Evolutionary conservation across 2,797 vertebrate genomes (phyloP).

Genomic region (Spinibarbus caldwelli): DNA sequence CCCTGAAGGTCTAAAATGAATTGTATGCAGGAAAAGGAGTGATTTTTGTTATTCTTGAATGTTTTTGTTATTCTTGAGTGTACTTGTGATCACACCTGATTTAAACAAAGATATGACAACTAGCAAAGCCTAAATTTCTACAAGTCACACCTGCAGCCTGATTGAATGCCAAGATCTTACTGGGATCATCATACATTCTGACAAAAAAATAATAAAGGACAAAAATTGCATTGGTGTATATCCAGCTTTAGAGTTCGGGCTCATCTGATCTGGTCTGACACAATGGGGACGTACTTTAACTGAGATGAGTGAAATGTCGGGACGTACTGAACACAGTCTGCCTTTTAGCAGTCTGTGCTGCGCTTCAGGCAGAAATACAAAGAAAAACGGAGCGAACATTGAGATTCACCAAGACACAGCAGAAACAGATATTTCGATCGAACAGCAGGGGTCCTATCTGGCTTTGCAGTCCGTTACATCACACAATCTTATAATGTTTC

Average conservation of each 20-base stretch:
- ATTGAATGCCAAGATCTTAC: background rate
- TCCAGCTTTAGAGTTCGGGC: background rate
- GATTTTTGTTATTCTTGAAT: background rate
- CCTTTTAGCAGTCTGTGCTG: background rate
- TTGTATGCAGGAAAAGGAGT: background rate
- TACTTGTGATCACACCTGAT: background rate
- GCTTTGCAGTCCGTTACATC: constrained; percentile 24
- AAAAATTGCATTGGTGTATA: no score
- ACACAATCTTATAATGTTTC: background rate
- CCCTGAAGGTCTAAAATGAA: background rate
- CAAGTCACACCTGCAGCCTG: background rate
- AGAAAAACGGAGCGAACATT: background rate
- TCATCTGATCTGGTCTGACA: constrained; percentile 42
- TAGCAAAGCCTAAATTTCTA: background rate
- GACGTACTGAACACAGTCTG: background rate
- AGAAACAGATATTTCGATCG: background rate
- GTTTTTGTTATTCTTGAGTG: background rate
- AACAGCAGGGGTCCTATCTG: constrained; percentile 33
- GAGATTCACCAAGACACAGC: background rate
- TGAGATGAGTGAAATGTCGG: constrained; percentile 9
- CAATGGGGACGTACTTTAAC: constrained; percentile 52
- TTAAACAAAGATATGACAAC: background rate
- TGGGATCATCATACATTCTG: background rate
- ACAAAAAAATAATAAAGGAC: background rate
- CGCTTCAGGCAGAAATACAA: background rate